These are phyloP conservation scores for Zoanthus gigantus DNA, from an alignment of 92 coral and sea anemone genomes.

Conservation along the genomic window DNA sequence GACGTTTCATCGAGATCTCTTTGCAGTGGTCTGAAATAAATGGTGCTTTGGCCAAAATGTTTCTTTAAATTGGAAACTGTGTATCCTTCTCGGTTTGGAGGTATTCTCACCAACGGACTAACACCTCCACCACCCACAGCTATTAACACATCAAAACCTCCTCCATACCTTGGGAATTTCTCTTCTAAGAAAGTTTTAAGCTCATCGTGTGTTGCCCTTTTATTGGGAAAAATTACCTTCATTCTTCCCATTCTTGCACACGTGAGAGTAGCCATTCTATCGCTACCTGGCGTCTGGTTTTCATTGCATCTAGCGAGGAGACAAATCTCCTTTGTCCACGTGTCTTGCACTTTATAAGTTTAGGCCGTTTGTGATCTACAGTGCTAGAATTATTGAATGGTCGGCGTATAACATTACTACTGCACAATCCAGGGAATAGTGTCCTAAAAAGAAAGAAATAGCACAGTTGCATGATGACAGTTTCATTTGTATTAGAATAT, in stretches of 20 bases:
- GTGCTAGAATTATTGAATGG: neutral
- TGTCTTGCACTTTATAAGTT: slow-evolving; percentile 26
- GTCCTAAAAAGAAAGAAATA: too few relatives aligned
- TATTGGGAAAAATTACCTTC: slow-evolving; percentile 71
- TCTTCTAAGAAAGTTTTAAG: slow-evolving; percentile 5
- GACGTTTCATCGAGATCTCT: neutral
- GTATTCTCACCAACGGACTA: neutral
- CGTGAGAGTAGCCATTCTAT: slow-evolving; percentile 58
- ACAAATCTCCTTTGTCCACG: slow-evolving; percentile 79
- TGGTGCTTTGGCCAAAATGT: neutral
- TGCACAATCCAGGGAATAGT: neutral
- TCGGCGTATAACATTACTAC: neutral
- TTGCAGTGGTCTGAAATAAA: neutral
- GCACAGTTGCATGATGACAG: too few relatives aligned
- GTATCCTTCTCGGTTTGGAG: neutral
- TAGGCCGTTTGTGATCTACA: neutral
- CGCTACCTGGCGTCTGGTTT: slow-evolving; percentile 59
- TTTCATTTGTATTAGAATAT: too few relatives aligned
- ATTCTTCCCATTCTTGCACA: slow-evolving; percentile 74
- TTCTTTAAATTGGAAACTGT: neutral
- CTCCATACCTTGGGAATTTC: slow-evolving; percentile 36
- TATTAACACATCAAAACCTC: slow-evolving; percentile 69
- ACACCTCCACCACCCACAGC: slow-evolving; percentile 7
- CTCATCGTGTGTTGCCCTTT: slow-evolving; percentile 64
- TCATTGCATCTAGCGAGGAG: slow-evolving; percentile 66